These are phyloP conservation scores for Bedellia somnulentella DNA, from an alignment of 2,888 invertebrate genomes.

Conservation along the genomic window DNA sequence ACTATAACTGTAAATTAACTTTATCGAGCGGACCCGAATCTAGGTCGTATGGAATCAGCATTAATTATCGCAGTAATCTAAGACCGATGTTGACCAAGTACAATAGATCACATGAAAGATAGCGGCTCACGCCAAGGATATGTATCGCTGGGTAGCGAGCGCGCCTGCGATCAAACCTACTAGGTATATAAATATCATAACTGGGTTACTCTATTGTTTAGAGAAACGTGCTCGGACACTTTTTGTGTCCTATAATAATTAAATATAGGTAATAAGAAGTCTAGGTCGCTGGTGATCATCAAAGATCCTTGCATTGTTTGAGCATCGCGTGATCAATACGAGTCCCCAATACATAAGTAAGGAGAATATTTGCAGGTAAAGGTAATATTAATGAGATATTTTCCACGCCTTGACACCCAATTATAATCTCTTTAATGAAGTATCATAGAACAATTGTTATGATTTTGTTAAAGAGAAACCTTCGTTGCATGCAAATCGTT, in stretches of 20 bases:
- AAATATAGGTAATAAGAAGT: conserved; percentile 54
- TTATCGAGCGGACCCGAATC: conserved; percentile 52
- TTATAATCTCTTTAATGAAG: too few relatives aligned
- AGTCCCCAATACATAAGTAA: conserved; percentile 55
- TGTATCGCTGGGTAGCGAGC: conserved; percentile 24
- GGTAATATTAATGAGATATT: conserved; percentile 33
- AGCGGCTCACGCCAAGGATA: conserved; percentile 50
- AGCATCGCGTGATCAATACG: conserved; percentile 49
- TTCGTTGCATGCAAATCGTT: too few relatives aligned
- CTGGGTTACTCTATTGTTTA: conserved; percentile 53
- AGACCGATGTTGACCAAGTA: conserved; percentile 50
- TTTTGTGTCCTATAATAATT: conserved; percentile 19
- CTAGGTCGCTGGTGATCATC: conserved; percentile 34
- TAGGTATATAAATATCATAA: conserved; percentile 26
- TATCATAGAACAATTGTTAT: too few relatives aligned
- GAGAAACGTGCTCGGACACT: conserved; percentile 25
- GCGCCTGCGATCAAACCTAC: too few relatives aligned
- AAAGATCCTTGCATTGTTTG: conserved; percentile 55
- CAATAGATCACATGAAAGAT: conserved; percentile 61
- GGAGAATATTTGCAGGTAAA: conserved; percentile 32
- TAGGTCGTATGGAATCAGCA: conserved; percentile 62
- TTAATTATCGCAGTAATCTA: conserved; percentile 59
- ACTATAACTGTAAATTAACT: conserved; percentile 60
- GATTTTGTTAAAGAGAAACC: conserved; percentile 12
- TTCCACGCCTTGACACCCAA: conserved; percentile 27